Conservation (phyloP, 1,140 invertebrate genomes). For the Papilio aristodemus region DNA sequence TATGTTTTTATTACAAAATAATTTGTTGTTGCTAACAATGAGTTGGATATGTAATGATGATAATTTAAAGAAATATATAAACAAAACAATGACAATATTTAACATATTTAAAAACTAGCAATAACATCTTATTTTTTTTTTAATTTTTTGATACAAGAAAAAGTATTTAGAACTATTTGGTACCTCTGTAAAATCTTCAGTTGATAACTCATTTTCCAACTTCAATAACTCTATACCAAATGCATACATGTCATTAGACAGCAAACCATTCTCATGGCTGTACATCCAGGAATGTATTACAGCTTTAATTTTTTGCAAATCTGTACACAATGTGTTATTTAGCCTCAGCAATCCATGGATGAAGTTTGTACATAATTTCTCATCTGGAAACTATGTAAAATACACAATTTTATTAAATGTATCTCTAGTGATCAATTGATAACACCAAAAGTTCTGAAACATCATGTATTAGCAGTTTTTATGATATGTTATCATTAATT, state of each 20-base stretch:
- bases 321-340: slow-evolving; percentile 56
- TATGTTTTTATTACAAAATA: slow-evolving; percentile 25
- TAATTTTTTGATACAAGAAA: no score
- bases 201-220: slow-evolving; percentile 50
- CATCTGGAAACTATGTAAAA: slow-evolving; percentile 64
- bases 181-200: slow-evolving; percentile 60
- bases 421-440: background rate
- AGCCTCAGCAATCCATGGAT: slow-evolving; percentile 61
- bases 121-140: no score
- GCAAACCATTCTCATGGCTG: slow-evolving; percentile 62
- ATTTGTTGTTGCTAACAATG: no score
- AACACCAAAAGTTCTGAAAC: background rate
- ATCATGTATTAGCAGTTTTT: background rate
- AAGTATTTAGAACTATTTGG: background rate
- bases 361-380: slow-evolving; percentile 63
- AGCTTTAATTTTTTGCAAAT: slow-evolving; percentile 57
- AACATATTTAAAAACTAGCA: no score
- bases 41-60: no score
- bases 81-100: background rate
- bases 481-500: no score
- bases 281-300: slow-evolving; percentile 68
- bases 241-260: slow-evolving; percentile 66
- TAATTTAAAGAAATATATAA: no score
- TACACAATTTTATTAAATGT: no score
- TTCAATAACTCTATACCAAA: slow-evolving; percentile 69